Evolutionary conservation across 1,140 invertebrate genomes (phyloP).

Genomic region (Calliphora vicina): DNA sequence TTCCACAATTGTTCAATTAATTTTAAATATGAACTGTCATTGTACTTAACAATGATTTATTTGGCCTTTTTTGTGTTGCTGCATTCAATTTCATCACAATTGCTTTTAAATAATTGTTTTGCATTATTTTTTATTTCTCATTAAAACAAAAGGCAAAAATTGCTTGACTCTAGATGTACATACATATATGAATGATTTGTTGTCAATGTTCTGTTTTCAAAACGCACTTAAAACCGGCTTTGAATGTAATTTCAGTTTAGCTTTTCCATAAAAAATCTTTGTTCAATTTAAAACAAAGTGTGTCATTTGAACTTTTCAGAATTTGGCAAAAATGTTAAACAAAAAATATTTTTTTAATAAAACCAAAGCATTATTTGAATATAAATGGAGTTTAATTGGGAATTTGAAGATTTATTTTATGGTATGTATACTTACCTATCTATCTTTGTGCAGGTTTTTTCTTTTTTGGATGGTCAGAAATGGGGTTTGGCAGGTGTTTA

Average conservation of each 20-base stretch:
- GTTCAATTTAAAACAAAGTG: neutral
- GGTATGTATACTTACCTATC: too few species aligned
- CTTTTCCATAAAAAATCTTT: neutral
- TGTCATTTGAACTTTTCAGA: neutral
- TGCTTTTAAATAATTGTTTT: neutral
- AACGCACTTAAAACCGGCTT: neutral
- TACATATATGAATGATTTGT: neutral
- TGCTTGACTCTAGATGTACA: neutral
- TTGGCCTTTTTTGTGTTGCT: neutral
- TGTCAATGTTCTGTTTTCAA: neutral
- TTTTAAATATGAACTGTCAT: neutral
- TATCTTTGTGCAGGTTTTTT: too few species aligned
- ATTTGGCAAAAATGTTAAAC: too few species aligned
- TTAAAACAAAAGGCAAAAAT: neutral
- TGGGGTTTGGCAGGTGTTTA: too few species aligned
- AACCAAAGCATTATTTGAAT: too few species aligned
- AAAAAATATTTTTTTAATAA: too few species aligned
- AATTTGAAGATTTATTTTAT: too few species aligned
- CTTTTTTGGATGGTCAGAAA: too few species aligned
- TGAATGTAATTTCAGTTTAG: neutral
- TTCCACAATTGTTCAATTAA: neutral
- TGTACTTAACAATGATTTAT: conserved; percentile 3
- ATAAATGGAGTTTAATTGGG: too few species aligned
- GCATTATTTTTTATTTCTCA: too few species aligned
- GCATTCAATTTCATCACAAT: neutral